These are phyloP conservation scores for Campaea margaritaria DNA, from an alignment of 2,888 invertebrate species.

Conservation along the genomic window DNA sequence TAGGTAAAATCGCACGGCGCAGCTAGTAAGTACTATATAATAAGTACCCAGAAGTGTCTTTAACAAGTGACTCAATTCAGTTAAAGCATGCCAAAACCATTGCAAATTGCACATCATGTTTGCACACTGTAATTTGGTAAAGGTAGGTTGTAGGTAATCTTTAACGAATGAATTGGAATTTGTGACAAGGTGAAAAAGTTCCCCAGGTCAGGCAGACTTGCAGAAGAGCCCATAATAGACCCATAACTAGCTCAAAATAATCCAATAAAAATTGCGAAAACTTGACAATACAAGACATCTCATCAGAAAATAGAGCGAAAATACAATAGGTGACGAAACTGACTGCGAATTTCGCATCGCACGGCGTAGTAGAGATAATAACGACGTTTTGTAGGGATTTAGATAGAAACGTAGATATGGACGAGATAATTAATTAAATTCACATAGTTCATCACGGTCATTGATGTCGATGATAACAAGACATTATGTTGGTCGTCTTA, in stretches of 20 bases:
- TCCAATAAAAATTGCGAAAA: constrained; percentile 27
- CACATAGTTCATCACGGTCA: constrained; percentile 17
- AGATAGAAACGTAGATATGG: constrained; percentile 10
- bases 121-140: too few species aligned
- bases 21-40: too few species aligned
- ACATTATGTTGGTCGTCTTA: too few species aligned
- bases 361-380: not conserved
- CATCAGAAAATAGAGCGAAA: constrained; percentile 16
- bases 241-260: constrained; percentile 15
- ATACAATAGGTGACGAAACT: constrained; percentile 17
- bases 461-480: not conserved
- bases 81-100: too few species aligned
- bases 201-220: too few species aligned
- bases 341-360: constrained; percentile 13
- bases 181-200: too few species aligned
- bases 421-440: constrained; percentile 12
- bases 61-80: too few species aligned
- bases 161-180: too few species aligned
- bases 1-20: too few species aligned
- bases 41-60: too few species aligned
- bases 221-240: constrained; percentile 17
- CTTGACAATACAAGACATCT: constrained; percentile 28
- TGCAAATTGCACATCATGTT: too few species aligned
- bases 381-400: not conserved
- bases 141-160: too few species aligned